Evolutionary conservation across 2,888 invertebrate species (phyloP).

Genomic region (Troides helena): DNA sequence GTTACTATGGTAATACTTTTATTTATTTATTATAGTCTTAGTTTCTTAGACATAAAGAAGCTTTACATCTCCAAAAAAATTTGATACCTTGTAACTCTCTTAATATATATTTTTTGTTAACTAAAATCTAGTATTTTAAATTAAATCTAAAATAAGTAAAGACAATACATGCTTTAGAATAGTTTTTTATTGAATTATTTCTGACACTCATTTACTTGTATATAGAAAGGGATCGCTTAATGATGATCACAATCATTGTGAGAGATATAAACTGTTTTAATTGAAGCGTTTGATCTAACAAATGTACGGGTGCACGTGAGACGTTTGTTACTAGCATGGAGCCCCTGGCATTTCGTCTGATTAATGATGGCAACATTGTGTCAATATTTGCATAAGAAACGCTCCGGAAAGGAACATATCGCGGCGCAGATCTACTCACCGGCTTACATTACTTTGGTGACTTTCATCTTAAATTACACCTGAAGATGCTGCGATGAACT

Average conservation of each 20-base stretch:
- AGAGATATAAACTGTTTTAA: slow-evolving; percentile 23
- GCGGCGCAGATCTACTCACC: slow-evolving; percentile 61
- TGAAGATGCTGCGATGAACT: slow-evolving; percentile 10
- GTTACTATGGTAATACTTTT: no score
- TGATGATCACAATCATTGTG: slow-evolving; percentile 2
- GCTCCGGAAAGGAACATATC: slow-evolving; percentile 70
- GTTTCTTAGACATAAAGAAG: no score
- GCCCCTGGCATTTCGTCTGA: slow-evolving; percentile 63
- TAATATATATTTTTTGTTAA: no score
- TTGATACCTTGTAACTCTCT: no score
- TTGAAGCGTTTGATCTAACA: slow-evolving; percentile 31
- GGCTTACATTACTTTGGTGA: slow-evolving; percentile 62
- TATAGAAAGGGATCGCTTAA: not conserved
- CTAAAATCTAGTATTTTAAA: no score
- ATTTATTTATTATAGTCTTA: no score
- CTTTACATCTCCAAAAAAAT: no score
- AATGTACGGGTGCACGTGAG: slow-evolving; percentile 36
- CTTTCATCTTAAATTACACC: slow-evolving; percentile 54
- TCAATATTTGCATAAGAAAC: slow-evolving; percentile 80
- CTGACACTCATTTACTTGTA: not conserved
- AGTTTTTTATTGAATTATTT: not conserved
- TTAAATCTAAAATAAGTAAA: no score
- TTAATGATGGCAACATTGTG: slow-evolving; percentile 75
- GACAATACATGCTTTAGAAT: no score
- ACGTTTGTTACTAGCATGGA: slow-evolving; percentile 38